Evolutionary conservation across 92 coral and sea anemone species (phyloP).

Genomic region (Porites divaricata): DNA sequence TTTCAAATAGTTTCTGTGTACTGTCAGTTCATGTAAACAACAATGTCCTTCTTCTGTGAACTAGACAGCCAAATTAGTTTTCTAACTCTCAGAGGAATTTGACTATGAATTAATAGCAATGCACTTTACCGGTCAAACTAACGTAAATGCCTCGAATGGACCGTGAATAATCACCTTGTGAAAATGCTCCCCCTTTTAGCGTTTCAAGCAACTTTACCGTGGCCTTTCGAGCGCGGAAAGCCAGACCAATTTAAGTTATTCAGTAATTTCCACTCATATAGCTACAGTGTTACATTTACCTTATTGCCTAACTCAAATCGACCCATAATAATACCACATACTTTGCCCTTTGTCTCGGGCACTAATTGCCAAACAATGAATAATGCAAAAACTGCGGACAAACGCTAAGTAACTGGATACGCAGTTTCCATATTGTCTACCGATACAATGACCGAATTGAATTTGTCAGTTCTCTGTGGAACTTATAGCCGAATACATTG

Average conservation of each 20-base stretch:
- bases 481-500: slow-evolving; percentile 18
- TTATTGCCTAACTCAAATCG: slow-evolving; percentile 36
- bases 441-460: slow-evolving; percentile 52
- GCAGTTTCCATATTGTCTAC: slow-evolving; percentile 63
- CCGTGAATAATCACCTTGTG: background rate
- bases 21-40: slow-evolving; percentile 80
- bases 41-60: slow-evolving; percentile 36
- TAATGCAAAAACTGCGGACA: slow-evolving; percentile 53
- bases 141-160: slow-evolving; percentile 15
- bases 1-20: slow-evolving; percentile 65
- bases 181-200: background rate
- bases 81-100: slow-evolving; percentile 45
- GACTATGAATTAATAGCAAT: slow-evolving; percentile 6
- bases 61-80: slow-evolving; percentile 47
- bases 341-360: slow-evolving; percentile 48
- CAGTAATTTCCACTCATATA: slow-evolving; percentile 35
- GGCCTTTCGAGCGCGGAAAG: background rate
- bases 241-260: background rate
- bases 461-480: slow-evolving; percentile 64
- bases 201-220: background rate
- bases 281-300: slow-evolving; percentile 78
- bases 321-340: slow-evolving; percentile 26
- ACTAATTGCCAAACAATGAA: slow-evolving; percentile 71
- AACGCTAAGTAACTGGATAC: slow-evolving; percentile 60
- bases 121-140: slow-evolving; percentile 5